phyloP scores from a whole-genome alignment of 2,113 vertebrate genomes.

The Lipotes vexillifer region DNA sequence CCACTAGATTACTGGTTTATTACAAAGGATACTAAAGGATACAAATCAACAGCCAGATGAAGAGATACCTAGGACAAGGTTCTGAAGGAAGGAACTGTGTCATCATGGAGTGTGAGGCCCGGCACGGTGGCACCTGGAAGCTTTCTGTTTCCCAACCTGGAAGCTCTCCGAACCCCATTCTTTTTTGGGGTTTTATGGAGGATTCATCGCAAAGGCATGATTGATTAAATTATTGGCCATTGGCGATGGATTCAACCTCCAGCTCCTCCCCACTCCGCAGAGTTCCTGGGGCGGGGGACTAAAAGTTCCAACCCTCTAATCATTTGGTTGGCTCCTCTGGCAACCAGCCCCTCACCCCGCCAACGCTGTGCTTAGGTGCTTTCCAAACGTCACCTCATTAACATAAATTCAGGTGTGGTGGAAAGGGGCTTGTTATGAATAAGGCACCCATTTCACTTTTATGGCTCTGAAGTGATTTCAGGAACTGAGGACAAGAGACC shows the following conservation, averaged over 20 bases:
- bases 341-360: background rate
- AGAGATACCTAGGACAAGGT: background rate
- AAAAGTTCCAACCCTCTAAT: background rate
- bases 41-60: background rate
- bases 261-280: background rate
- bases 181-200: background rate
- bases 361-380: background rate
- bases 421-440: background rate
- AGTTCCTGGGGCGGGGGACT: background rate
- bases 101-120: background rate
- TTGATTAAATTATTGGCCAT: background rate
- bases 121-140: background rate
- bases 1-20: background rate
- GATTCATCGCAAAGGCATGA: background rate
- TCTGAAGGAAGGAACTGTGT: background rate
- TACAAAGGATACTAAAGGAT: background rate
- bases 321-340: background rate
- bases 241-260: background rate
- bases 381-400: background rate
- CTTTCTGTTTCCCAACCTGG: background rate
- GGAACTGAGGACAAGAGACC: background rate
- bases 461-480: background rate
- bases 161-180: background rate
- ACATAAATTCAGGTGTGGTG: background rate
- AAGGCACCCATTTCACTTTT: background rate